Evolutionary conservation across 1,140 invertebrate species (phyloP).

Genomic region (Yoshiicerus persimilis): DNA sequence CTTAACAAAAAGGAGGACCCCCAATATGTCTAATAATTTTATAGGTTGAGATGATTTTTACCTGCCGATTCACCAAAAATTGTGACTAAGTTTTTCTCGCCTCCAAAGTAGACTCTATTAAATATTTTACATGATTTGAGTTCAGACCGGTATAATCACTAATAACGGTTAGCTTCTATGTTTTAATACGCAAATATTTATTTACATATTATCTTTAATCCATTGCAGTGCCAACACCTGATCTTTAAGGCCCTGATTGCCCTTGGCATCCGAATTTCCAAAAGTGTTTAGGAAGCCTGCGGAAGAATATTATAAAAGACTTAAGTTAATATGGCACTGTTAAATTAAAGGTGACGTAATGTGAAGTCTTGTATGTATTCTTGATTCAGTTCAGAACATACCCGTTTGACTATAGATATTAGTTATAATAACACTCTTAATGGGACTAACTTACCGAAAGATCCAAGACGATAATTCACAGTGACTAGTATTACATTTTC

Average conservation of each 20-base stretch:
- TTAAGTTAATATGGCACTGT: neutral
- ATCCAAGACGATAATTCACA: constrained; percentile 32
- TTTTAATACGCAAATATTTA: too few relatives aligned
- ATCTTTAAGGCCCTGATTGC: constrained; percentile 34
- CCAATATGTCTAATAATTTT: too few relatives aligned
- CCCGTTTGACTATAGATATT: too few relatives aligned
- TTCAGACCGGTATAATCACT: too few relatives aligned
- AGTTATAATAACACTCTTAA: neutral
- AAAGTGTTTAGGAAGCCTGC: constrained; percentile 29
- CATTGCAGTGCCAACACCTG: constrained; percentile 30
- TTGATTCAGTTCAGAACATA: too few relatives aligned
- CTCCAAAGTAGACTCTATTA: constrained; percentile 82
- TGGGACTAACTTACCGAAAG: constrained; percentile 14
- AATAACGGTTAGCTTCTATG: too few relatives aligned
- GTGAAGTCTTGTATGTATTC: too few relatives aligned
- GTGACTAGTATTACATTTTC: constrained; percentile 41
- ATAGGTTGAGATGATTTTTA: neutral
- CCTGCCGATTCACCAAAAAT: constrained; percentile 6
- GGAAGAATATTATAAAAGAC: neutral
- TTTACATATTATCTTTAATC: constrained; percentile 78
- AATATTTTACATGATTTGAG: too few relatives aligned
- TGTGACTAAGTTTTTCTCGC: constrained; percentile 79
- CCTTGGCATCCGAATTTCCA: constrained; percentile 6
- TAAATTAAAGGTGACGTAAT: too few relatives aligned
- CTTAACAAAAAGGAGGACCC: too few relatives aligned